phyloP scores from a whole-genome alignment of 2,888 invertebrate genomes.

The Orthonevra nobilis region DNA sequence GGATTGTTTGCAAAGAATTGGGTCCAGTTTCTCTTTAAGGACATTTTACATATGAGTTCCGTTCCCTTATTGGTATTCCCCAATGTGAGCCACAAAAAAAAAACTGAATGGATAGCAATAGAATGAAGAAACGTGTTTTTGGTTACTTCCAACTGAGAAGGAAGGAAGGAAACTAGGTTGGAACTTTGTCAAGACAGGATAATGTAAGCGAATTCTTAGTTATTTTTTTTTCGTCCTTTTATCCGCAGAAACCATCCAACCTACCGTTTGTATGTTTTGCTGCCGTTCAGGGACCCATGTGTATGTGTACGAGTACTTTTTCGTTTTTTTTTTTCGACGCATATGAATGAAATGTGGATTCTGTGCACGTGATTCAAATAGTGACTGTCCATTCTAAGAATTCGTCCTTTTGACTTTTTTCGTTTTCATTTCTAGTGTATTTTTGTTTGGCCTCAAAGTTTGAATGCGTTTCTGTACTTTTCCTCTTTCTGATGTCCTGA shows the following conservation, averaged over 20 bases:
- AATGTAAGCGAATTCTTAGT: slow-evolving; percentile 23
- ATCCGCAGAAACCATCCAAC: slow-evolving; percentile 20
- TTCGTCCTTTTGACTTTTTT: slow-evolving; percentile 4
- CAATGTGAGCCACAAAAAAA: background rate
- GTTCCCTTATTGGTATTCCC: background rate
- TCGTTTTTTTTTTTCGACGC: slow-evolving; percentile 5
- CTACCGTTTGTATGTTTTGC: slow-evolving; percentile 40
- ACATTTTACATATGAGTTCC: slow-evolving; percentile 31
- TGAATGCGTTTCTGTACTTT: slow-evolving; percentile 18
- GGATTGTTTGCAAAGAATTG: background rate
- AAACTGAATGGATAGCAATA: slow-evolving; percentile 23
- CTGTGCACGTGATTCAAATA: slow-evolving; percentile 40
- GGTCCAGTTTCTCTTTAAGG: background rate
- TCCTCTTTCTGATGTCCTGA: slow-evolving; percentile 7
- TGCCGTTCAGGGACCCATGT: slow-evolving; percentile 35
- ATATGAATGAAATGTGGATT: slow-evolving; percentile 59
- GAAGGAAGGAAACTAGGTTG: slow-evolving; percentile 36
- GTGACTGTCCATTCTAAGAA: slow-evolving; percentile 25
- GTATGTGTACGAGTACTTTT: no score
- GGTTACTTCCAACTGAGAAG: background rate
- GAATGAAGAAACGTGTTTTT: slow-evolving; percentile 36
- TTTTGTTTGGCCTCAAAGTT: slow-evolving; percentile 23
- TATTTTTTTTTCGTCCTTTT: background rate
- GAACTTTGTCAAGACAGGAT: slow-evolving; percentile 53
- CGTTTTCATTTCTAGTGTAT: slow-evolving; percentile 13